Evolutionary conservation across 2,797 vertebrate genomes (phyloP).

Genomic region (Dendrocincla tyrannina): DNA sequence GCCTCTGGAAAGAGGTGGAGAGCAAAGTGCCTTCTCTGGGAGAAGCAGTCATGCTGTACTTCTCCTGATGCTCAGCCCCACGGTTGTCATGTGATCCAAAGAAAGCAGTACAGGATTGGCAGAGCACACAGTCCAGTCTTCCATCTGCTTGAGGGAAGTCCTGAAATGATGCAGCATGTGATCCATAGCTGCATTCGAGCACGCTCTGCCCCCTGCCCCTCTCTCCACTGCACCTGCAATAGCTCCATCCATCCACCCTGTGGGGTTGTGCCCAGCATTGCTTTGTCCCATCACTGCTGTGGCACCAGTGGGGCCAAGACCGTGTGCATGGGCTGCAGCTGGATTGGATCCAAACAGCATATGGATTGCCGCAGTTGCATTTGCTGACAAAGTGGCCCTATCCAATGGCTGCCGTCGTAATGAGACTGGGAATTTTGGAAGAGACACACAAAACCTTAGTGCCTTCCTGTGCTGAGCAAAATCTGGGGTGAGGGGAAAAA

Average conservation of each 20-base stretch:
- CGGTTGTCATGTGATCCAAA: background rate
- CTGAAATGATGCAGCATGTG: background rate
- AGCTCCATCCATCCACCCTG: background rate
- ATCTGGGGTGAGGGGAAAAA: background rate
- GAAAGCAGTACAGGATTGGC: background rate
- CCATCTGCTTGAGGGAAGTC: background rate
- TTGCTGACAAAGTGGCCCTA: background rate
- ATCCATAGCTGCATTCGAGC: background rate
- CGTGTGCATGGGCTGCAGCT: background rate
- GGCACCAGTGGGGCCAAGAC: background rate
- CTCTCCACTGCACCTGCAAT: background rate
- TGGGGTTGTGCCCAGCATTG: rapidly evolving
- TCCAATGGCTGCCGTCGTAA: background rate
- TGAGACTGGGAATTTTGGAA: background rate
- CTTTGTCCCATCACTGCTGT: background rate
- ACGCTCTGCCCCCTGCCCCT: background rate
- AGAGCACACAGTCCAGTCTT: background rate
- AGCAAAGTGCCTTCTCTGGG: background rate
- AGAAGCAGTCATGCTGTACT: background rate
- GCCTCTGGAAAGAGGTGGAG: background rate
- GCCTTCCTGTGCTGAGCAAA: background rate
- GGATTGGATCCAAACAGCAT: rapidly evolving
- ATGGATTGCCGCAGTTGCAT: background rate
- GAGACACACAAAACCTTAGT: background rate
- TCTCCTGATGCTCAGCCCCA: background rate